A percentile compares a stretch with the other conserved stretches of the same genome.
Evolutionary conservation across 2,888 invertebrate genomes (phyloP).

Genomic region (Chromoteleia sp.): DNA sequence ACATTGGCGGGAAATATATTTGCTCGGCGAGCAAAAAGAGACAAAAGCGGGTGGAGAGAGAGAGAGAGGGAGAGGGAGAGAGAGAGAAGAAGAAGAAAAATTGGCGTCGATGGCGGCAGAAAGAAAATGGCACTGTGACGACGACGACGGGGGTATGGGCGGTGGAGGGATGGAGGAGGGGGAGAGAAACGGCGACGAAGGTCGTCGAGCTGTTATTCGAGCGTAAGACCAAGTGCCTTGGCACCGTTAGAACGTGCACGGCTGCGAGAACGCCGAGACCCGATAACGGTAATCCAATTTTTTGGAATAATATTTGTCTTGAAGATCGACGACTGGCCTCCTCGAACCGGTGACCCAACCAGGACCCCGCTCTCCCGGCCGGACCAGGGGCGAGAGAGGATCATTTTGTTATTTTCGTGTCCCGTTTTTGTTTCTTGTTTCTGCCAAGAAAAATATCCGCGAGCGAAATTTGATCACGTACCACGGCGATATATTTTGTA

Average conservation of each 20-base stretch:
- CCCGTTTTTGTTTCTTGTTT: constrained; percentile 62
- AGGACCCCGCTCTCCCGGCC: neutral
- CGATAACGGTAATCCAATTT: constrained; percentile 84
- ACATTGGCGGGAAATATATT: too few relatives aligned
- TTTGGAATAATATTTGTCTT: constrained; percentile 84
- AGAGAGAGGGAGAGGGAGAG: too few relatives aligned
- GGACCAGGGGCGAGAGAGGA: constrained; percentile 41
- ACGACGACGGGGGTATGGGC: too few relatives aligned
- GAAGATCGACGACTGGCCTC: constrained; percentile 80
- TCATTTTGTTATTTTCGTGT: constrained; percentile 68
- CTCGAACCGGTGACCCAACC: constrained; percentile 57
- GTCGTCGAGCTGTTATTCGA: constrained; percentile 67
- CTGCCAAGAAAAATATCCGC: constrained; percentile 63
- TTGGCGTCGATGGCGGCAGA: too few relatives aligned
- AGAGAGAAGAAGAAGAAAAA: too few relatives aligned
- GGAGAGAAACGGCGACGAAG: constrained; percentile 52
- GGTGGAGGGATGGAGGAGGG: constrained; percentile 25
- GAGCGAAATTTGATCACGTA: constrained; percentile 63
- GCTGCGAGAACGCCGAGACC: constrained; percentile 75
- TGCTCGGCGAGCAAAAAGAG: too few relatives aligned
- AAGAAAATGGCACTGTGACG: too few relatives aligned
- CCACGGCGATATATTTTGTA: constrained; percentile 64
- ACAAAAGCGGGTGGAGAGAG: too few relatives aligned
- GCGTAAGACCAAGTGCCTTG: constrained; percentile 66
- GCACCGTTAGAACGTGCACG: constrained; percentile 54